These are phyloP conservation scores for Drosophila tsacasi DNA, from an alignment of 1,140 invertebrate species.

Conservation along the genomic window DNA sequence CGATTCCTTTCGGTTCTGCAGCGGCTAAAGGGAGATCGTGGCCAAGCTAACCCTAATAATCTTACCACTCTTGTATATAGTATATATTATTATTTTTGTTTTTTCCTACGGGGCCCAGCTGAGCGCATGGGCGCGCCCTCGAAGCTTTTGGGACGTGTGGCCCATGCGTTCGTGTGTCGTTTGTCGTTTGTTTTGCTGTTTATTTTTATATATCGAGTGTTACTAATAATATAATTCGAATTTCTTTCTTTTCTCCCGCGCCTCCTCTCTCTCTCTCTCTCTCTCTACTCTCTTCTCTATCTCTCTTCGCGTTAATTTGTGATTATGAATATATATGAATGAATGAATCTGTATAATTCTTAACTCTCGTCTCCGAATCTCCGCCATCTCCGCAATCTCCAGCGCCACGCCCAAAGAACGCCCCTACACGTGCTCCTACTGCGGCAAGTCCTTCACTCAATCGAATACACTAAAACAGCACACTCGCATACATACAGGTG, in stretches of 20 bases:
- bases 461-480: slow-evolving; percentile 85
- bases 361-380: slow-evolving; percentile 54
- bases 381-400: slow-evolving; percentile 36
- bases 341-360: slow-evolving; percentile 49
- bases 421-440: slow-evolving; percentile 89
- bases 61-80: slow-evolving; percentile 57
- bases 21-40: background rate
- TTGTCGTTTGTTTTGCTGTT: slow-evolving; percentile 86
- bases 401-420: slow-evolving; percentile 85
- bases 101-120: slow-evolving; percentile 75
- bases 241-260: slow-evolving; percentile 68
- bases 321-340: slow-evolving; percentile 35
- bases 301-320: slow-evolving; percentile 42
- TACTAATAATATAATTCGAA: slow-evolving; percentile 80
- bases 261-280: slow-evolving; percentile 49
- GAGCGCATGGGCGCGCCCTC: slow-evolving; percentile 87
- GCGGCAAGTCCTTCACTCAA: slow-evolving; percentile 90
- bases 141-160: slow-evolving; percentile 88
- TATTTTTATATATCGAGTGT: slow-evolving; percentile 66
- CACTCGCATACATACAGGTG: slow-evolving; percentile 85
- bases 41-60: slow-evolving; percentile 55
- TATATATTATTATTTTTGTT: slow-evolving; percentile 53
- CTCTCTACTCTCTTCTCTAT: slow-evolving; percentile 31
- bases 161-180: slow-evolving; percentile 91
- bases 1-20: slow-evolving; percentile 2